These are phyloP conservation scores for Leucophenga maculata DNA, from an alignment of 2,888 invertebrate genomes.

Conservation along the genomic window DNA sequence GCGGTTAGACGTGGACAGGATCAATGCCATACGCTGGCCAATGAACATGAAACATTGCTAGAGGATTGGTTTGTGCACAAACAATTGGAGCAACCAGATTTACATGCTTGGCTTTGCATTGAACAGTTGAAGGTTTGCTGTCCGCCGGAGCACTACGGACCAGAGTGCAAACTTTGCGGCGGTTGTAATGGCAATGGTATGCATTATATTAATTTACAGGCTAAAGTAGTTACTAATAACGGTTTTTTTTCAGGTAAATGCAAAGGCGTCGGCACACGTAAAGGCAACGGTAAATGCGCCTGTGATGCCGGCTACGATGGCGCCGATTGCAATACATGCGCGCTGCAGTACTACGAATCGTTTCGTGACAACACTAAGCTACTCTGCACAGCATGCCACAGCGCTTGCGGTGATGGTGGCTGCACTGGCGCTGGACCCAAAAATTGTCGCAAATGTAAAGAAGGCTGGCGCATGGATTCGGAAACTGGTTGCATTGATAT, in stretches of 20 bases:
- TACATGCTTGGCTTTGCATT: conserved; percentile 86
- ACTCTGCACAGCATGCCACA: conserved; percentile 85
- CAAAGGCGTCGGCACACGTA: conserved; percentile 89
- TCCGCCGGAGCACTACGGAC: conserved; percentile 86
- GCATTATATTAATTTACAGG: too few species aligned
- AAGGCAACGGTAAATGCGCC: conserved; percentile 91
- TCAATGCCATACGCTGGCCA: conserved; percentile 88
- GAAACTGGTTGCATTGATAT: conserved; percentile 88
- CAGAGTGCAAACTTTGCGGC: conserved; percentile 84
- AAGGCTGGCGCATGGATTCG: conserved; percentile 82
- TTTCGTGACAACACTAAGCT: conserved; percentile 83
- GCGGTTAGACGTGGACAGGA: conserved; percentile 81
- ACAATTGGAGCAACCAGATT: conserved; percentile 74
- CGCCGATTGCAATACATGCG: conserved; percentile 84
- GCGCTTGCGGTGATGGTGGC: conserved; percentile 83
- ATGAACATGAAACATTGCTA: conserved; percentile 84
- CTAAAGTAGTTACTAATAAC: too few species aligned
- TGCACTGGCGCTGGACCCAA: conserved; percentile 81
- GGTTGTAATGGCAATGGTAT: conserved; percentile 85
- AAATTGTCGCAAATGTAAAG: conserved; percentile 76
- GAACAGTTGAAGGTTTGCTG: conserved; percentile 86
- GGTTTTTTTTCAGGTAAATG: conserved; percentile 72
- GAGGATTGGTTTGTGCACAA: conserved; percentile 92
- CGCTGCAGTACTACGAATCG: conserved; percentile 80
- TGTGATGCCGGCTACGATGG: conserved; percentile 90